Evolutionary conservation across 1,140 invertebrate species (phyloP), one percentile per base, ranked within the genome.

Genomic region (Philaenus spumarius): DNA sequence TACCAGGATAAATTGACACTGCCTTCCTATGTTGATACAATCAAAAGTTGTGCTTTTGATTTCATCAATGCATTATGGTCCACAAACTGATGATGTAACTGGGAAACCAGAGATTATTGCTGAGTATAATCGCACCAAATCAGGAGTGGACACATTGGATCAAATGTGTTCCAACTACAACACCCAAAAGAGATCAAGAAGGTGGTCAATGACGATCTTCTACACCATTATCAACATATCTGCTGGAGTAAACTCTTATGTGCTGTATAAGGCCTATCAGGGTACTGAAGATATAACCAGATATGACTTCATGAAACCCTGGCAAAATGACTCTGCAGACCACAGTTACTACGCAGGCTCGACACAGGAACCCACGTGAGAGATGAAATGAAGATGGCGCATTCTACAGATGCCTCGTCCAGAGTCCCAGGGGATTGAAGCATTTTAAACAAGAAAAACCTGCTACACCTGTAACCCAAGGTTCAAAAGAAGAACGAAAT

Each of bases 181-280:
- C 35, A 73, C 73, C 6, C 68, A 71, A 64, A 69, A 75, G 45
- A 67, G 73, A 46, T 73, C 73, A 47, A 72, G 73, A 62, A 72
- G 77, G 65, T 80, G 78, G 78, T 72, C 75, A 5, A 62, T 77
- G 7, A 73, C 74, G 9, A 61, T 79, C 42, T 79, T 79, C 64
- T 78, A 73, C 54, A 71, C 72, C 35, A 60, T 78, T 14, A 60
- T 79, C 11, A 76, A 80, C 63, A 73, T 80, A 62, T 74, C 75
- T n/a, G 35, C 46, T 15, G 42, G 42, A 7, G 42, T 45, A 5
- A 45, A 45, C 19, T 45, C 5, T 35, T 35, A 35, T 35, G 14
- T 35, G 14, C 34, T 35, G 34, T 35, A 35, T 35, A 6, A 35
- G 34, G 42, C 42, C 15, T 45, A 45, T 17, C 9, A 45, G 19